phyloP scores from a whole-genome alignment of 2,888 invertebrate genomes.

The Slavum lentiscoides region DNA sequence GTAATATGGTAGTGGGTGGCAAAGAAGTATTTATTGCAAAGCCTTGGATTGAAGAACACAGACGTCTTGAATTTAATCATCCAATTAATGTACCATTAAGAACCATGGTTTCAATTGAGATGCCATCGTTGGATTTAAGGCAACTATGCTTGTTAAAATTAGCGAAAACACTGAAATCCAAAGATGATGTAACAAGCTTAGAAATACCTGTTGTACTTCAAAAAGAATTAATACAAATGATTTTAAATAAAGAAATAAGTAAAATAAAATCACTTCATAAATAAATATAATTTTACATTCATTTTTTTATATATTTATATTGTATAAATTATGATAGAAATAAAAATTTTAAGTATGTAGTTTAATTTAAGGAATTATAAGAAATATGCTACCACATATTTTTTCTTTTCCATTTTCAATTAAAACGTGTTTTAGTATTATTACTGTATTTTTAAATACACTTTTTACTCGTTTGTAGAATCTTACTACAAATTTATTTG shows the following conservation, averaged over 20 bases:
- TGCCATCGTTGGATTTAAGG: conserved; percentile 31
- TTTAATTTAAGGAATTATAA: no score
- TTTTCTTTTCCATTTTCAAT: no score
- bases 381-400: no score
- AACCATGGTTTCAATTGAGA: conserved; percentile 30
- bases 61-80: conserved; percentile 22
- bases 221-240: conserved; percentile 39
- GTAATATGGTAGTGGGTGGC: conserved; percentile 30
- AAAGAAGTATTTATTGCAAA: conserved; percentile 33
- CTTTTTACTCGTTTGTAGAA: no score
- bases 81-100: conserved; percentile 31
- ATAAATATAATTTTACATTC: background rate
- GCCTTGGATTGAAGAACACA: conserved; percentile 27
- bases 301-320: background rate
- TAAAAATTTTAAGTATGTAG: background rate
- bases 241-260: conserved; percentile 22
- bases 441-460: no score
- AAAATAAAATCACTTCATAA: background rate
- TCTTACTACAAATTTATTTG: no score
- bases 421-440: no score
- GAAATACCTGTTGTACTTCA: conserved; percentile 34
- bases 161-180: background rate
- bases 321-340: background rate
- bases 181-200: conserved; percentile 13
- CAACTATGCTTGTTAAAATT: conserved; percentile 38